Percentiles rank a stretch among this genome's conserved stretches.
These are phyloP conservation scores for Ictalurus punctatus DNA, from an alignment of 2,113 vertebrate species.

Conservation along the genomic window DNA sequence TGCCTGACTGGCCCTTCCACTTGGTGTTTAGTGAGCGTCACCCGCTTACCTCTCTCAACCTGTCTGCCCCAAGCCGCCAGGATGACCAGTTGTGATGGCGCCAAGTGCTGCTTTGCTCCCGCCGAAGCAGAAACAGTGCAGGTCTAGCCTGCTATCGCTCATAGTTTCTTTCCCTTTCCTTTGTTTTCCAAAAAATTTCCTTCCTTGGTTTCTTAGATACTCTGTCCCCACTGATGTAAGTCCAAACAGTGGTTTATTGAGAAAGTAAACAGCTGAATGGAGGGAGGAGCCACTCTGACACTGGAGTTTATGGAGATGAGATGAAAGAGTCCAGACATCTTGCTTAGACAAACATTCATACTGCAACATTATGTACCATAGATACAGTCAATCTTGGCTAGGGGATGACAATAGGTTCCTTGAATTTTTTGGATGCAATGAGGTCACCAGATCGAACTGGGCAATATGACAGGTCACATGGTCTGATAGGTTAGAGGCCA, in stretches of 20 bases:
- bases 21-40: constrained; percentile 69
- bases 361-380: constrained; percentile 64
- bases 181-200: constrained; percentile 81
- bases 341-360: constrained; percentile 65
- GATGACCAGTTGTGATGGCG: constrained; percentile 74
- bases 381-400: constrained; percentile 62
- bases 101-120: constrained; percentile 69
- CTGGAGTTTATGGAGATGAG: constrained; percentile 66
- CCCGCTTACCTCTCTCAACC: constrained; percentile 66
- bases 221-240: constrained; percentile 79
- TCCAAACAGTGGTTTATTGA: constrained; percentile 80
- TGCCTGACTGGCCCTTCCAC: constrained; percentile 61
- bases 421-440: background rate
- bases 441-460: constrained; percentile 1
- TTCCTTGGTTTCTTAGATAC: constrained; percentile 84
- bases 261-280: constrained; percentile 80
- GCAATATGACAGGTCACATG: too few species aligned
- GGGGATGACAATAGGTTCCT: constrained; percentile 26
- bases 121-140: constrained; percentile 75
- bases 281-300: constrained; percentile 65
- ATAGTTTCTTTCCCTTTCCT: constrained; percentile 81
- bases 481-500: too few species aligned
- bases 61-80: constrained; percentile 71
- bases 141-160: constrained; percentile 73
- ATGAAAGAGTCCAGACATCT: constrained; percentile 66